phyloP scores from a whole-genome alignment of 1,140 invertebrate species.

The Trichonephila clavata region DNA sequence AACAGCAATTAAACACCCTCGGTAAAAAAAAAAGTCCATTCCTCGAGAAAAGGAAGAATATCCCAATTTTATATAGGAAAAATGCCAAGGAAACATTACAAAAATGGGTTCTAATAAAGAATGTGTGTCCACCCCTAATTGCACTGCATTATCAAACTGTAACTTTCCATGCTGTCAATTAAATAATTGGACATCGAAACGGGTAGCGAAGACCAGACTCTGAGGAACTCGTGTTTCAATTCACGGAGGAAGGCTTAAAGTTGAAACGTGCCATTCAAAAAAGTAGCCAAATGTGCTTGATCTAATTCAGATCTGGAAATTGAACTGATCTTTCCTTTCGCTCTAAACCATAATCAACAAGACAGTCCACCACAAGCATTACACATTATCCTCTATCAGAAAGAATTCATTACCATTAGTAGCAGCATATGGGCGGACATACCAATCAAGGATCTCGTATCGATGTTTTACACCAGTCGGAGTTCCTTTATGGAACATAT shows the following conservation, averaged over 20 bases:
- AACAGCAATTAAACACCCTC: not conserved
- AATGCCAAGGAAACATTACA: not conserved
- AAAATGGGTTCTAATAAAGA: not conserved
- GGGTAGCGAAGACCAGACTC: not conserved
- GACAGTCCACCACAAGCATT: not conserved
- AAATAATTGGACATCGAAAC: not conserved
- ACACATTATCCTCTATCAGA: not conserved
- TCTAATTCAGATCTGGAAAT: not conserved
- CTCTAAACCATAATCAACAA: not conserved
- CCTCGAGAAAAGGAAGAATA: not conserved
- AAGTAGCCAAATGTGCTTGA: not conserved
- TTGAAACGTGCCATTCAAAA: not conserved
- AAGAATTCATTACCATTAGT: too few relatives aligned
- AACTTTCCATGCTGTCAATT: not conserved
- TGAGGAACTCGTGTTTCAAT: not conserved
- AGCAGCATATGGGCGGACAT: not conserved
- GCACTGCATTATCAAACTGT: not conserved
- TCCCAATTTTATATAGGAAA: not conserved
- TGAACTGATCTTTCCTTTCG: not conserved
- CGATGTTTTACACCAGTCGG: too few relatives aligned
- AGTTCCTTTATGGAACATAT: not conserved
- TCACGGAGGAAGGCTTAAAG: not conserved
- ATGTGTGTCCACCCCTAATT: not conserved
- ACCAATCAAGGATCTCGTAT: not conserved
- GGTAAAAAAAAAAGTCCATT: not conserved